Percentiles rank a stretch among this genome's conserved stretches.
phyloP scores from a whole-genome alignment of 2,797 vertebrate genomes.

The Moxostoma hubbsi region DNA sequence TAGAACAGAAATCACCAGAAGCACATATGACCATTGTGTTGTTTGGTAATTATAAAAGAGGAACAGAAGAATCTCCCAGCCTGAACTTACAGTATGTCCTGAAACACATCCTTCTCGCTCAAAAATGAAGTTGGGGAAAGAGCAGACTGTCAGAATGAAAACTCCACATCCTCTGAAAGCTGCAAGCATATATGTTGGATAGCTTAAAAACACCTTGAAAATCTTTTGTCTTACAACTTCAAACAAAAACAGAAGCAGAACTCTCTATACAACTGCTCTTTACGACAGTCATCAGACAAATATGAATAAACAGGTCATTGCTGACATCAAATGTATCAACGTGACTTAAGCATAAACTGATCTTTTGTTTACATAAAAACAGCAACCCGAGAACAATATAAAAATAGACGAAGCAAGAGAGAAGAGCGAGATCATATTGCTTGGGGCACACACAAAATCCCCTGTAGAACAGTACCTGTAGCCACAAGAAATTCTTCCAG shows the following conservation, averaged over 20 bases:
- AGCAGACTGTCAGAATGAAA: neutral
- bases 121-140: neutral
- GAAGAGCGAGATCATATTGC: neutral
- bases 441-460: neutral
- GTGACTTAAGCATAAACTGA: neutral
- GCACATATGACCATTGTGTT: too few relatives aligned
- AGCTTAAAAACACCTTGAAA: neutral
- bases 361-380: conserved; percentile 17
- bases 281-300: neutral
- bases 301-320: neutral
- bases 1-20: too few relatives aligned
- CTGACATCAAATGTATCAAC: neutral
- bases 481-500: neutral
- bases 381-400: conserved; percentile 1
- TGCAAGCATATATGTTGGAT: neutral
- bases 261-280: too few relatives aligned
- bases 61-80: too few relatives aligned
- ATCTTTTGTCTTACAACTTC: neutral
- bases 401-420: neutral
- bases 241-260: neutral
- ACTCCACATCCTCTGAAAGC: neutral
- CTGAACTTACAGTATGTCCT: too few relatives aligned
- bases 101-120: too few relatives aligned
- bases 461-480: conserved; percentile 33
- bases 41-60: too few relatives aligned